Percentiles rank a stretch among this genome's conserved stretches.
Evolutionary conservation across 2,888 invertebrate genomes (phyloP).

Genomic region (Tiliacea citrago): DNA sequence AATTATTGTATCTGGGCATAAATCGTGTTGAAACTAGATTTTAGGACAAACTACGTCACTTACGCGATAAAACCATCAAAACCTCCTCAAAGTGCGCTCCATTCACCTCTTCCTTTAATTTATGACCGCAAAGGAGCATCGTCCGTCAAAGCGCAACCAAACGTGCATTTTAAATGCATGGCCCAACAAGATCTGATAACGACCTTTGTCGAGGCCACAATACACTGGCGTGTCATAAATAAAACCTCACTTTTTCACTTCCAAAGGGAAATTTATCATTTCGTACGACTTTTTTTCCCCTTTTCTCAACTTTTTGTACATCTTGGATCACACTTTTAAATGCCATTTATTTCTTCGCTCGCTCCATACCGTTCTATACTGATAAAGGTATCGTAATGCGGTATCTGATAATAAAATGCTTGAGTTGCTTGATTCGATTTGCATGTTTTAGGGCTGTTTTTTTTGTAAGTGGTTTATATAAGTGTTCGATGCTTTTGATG

Average conservation of each 20-base stretch:
- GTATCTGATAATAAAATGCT: constrained; percentile 87
- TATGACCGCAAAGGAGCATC: constrained; percentile 66
- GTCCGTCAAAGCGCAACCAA: constrained; percentile 77
- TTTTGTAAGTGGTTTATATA: constrained; percentile 68
- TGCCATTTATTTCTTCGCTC: constrained; percentile 87
- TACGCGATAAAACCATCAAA: constrained; percentile 64
- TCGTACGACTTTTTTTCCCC: constrained; percentile 83
- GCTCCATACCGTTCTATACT: constrained; percentile 83
- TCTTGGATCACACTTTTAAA: constrained; percentile 90
- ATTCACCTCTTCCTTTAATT: constrained; percentile 62
- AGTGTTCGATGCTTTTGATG: constrained; percentile 48
- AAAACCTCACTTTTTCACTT: constrained; percentile 87
- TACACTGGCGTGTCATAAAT: constrained; percentile 86
- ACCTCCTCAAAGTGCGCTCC: constrained; percentile 69
- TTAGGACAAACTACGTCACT: constrained; percentile 26
- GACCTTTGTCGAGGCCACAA: constrained; percentile 79
- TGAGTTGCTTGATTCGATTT: constrained; percentile 83
- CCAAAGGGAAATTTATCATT: constrained; percentile 88
- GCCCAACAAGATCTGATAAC: constrained; percentile 85
- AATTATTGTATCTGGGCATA: background rate
- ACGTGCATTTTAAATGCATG: constrained; percentile 80
- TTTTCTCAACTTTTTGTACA: constrained; percentile 85
- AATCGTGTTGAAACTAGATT: constrained; percentile 23
- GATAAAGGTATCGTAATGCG: constrained; percentile 87
- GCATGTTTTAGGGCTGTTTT: constrained; percentile 77